Evolutionary conservation across 1,140 invertebrate species (phyloP).

Genomic region (Hestina assimilis): DNA sequence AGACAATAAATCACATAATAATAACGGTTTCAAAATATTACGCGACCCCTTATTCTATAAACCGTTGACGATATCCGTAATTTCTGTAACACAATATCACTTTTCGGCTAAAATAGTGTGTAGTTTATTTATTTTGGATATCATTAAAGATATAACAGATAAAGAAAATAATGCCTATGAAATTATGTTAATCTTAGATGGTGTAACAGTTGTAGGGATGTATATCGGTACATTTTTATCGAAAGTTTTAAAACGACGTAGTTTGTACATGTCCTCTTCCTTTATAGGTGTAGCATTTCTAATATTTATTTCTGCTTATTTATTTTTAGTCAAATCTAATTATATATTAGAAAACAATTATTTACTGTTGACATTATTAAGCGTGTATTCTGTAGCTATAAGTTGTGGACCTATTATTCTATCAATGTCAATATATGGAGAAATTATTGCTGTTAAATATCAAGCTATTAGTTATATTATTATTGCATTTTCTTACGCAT

Average conservation of each 20-base stretch:
- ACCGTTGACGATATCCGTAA: not conserved
- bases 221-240: slow-evolving; percentile 14
- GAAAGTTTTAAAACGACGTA: slow-evolving; percentile 7
- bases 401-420: slow-evolving; percentile 19
- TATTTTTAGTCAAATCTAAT: slow-evolving; percentile 7
- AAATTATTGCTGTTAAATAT: slow-evolving; percentile 11
- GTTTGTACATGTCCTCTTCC: slow-evolving; percentile 9
- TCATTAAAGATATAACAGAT: slow-evolving; percentile 10
- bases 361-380: slow-evolving; percentile 6
- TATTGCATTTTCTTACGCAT: not conserved
- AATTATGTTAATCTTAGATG: slow-evolving; percentile 18
- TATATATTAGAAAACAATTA: slow-evolving; percentile 3
- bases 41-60: slow-evolving; percentile 9
- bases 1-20: slow-evolving; percentile 4
- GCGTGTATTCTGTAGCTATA: slow-evolving; percentile 11
- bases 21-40: slow-evolving; percentile 3
- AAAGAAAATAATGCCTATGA: slow-evolving; percentile 2
- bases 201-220: slow-evolving; percentile 16
- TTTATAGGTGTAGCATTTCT: slow-evolving; percentile 2
- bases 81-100: slow-evolving; percentile 11
- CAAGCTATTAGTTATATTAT: slow-evolving; percentile 6
- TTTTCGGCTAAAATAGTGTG: slow-evolving; percentile 12
- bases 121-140: slow-evolving; percentile 18
- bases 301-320: slow-evolving; percentile 1
- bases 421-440: slow-evolving; percentile 11